These are phyloP conservation scores for Tragelaphus scriptus DNA, from an alignment of 2,113 vertebrate genomes.

Conservation along the genomic window DNA sequence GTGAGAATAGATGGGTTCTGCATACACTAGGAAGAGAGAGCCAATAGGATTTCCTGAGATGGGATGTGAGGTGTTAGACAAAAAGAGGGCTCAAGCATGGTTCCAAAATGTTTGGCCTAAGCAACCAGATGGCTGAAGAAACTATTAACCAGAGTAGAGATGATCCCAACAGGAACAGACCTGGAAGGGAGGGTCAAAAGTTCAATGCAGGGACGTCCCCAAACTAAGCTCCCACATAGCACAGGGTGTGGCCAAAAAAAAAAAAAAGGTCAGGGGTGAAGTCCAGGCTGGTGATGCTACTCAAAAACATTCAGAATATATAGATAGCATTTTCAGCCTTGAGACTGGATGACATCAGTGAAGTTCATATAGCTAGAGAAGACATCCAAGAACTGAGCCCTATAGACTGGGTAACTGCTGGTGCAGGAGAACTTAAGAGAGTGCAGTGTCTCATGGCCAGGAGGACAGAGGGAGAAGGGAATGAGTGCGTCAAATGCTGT, in stretches of 20 bases:
- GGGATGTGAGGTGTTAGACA: background rate
- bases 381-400: background rate
- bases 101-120: background rate
- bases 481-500: rapidly evolving
- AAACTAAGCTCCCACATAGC: background rate
- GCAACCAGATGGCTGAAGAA: background rate
- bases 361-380: background rate
- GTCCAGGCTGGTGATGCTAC: background rate
- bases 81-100: background rate
- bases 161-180: background rate
- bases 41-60: background rate
- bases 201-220: background rate
- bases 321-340: background rate
- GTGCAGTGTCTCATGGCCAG: too few relatives aligned
- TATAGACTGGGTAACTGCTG: background rate
- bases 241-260: background rate
- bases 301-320: background rate
- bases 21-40: background rate
- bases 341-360: background rate
- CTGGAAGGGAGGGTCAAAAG: background rate
- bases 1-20: background rate
- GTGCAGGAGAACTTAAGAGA: background rate
- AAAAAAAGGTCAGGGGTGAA: background rate
- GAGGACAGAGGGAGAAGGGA: background rate
- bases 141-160: background rate